Evolutionary conservation across 2,797 vertebrate genomes (phyloP).

Genomic region (Notamacropus eugenii): DNA sequence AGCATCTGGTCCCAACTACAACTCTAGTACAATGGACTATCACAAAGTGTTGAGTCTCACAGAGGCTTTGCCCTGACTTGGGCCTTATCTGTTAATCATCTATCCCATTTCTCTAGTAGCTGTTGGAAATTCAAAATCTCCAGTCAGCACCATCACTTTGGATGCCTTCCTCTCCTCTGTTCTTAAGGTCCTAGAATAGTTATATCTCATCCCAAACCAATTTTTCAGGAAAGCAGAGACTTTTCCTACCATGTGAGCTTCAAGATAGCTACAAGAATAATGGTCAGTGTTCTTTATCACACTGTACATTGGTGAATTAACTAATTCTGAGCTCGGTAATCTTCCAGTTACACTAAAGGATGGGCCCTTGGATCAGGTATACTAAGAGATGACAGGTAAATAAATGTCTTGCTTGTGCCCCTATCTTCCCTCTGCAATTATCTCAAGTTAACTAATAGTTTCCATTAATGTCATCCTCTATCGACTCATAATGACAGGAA

Average conservation of each 20-base stretch:
- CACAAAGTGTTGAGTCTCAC: background rate
- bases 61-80: background rate
- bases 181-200: background rate
- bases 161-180: background rate
- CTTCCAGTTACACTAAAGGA: background rate
- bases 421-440: background rate
- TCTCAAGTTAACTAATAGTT: background rate
- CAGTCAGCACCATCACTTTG: background rate
- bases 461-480: background rate
- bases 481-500: background rate
- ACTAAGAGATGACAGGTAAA: background rate
- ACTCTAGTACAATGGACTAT: background rate
- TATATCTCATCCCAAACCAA: background rate
- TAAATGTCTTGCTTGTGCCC: background rate
- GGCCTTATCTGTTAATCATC: background rate
- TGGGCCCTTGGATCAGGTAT: background rate
- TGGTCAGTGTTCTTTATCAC: background rate
- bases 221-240: background rate
- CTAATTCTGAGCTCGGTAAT: background rate
- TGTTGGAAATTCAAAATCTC: background rate
- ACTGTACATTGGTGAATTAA: background rate
- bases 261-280: background rate
- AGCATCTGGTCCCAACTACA: background rate
- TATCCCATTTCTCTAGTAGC: background rate
- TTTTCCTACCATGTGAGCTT: background rate